phyloP scores from a whole-genome alignment of 2,797 vertebrate species.

The Microctenopoma lineatum region DNA sequence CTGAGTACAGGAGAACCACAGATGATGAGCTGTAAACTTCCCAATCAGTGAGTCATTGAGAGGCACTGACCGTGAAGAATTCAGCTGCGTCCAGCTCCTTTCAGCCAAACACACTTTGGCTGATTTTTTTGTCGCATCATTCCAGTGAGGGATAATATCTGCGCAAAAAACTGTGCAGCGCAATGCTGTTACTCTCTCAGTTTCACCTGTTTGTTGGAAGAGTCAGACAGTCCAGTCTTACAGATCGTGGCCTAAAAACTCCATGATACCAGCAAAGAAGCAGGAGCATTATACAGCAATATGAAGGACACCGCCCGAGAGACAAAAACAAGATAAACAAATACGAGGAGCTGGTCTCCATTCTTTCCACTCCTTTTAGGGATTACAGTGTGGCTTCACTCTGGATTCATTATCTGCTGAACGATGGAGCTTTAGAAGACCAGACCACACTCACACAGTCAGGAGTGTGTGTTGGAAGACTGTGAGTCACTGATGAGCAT shows the following conservation, averaged over 20 bases:
- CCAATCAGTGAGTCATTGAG: slow-evolving; percentile 5
- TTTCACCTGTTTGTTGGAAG: no score
- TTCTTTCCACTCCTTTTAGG: slow-evolving; percentile 66
- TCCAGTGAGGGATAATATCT: not conserved
- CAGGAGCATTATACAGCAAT: not conserved
- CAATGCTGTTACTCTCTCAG: no score
- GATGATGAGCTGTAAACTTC: not conserved
- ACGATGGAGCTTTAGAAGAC: slow-evolving; percentile 35
- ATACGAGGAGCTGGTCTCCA: slow-evolving; percentile 7
- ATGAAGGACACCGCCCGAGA: not conserved
- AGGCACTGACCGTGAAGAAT: slow-evolving; percentile 8
- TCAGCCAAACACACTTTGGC: slow-evolving; percentile 1
- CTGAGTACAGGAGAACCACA: no score
- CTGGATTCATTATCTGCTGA: slow-evolving; percentile 40
- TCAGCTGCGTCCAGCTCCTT: slow-evolving; percentile 15
- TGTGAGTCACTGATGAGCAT: slow-evolving; percentile 7
- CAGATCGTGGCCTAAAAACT: no score
- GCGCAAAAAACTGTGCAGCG: not conserved
- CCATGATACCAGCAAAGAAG: not conserved
- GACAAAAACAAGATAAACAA: slow-evolving; percentile 17
- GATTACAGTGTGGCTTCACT: slow-evolving; percentile 34
- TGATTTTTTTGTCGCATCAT: slow-evolving; percentile 25
- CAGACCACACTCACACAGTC: slow-evolving; percentile 18
- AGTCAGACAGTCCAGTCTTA: no score
- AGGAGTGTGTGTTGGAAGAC: not conserved